A percentile compares a stretch with the other conserved stretches of the same genome.
phyloP scores from a whole-genome alignment of 2,113 vertebrate species.

The Coracopsis vasa region DNA sequence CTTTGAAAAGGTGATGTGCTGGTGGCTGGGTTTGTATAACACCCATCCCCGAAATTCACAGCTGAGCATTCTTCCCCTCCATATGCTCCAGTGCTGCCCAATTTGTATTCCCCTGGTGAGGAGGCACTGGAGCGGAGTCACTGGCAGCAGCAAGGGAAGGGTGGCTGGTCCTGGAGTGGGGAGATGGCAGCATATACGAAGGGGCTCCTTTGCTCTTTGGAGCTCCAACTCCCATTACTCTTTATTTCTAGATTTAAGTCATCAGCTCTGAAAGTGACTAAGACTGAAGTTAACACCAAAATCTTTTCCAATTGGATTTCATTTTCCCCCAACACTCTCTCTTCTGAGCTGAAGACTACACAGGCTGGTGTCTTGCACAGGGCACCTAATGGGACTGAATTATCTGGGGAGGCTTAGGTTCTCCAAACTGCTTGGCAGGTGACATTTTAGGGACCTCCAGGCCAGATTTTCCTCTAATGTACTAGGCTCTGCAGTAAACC shows the following conservation, averaged over 20 bases:
- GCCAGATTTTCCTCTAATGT: background rate
- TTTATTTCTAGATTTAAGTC: background rate
- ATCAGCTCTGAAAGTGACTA: background rate
- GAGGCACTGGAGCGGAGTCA: background rate
- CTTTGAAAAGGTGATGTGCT: slow-evolving; percentile 49
- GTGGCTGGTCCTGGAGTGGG: background rate
- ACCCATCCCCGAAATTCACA: slow-evolving; percentile 3
- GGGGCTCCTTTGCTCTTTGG: background rate
- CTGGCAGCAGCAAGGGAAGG: background rate
- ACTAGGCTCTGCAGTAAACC: background rate
- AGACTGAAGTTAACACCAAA: background rate
- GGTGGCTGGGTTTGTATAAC: slow-evolving; percentile 37
- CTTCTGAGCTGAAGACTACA: background rate
- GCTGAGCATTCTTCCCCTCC: slow-evolving; percentile 38
- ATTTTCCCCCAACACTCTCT: background rate
- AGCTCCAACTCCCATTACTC: background rate
- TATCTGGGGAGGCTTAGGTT: background rate
- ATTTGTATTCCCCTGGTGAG: slow-evolving; percentile 27
- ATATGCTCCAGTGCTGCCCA: background rate
- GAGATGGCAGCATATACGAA: background rate
- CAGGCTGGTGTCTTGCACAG: background rate
- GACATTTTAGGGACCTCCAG: background rate
- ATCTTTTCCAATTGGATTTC: background rate
- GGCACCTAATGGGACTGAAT: background rate
- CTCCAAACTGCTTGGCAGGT: background rate